Percentiles rank a stretch among this genome's conserved stretches.
Conservation (phyloP, 2,797 vertebrate species). For the Huso huso region DNA sequence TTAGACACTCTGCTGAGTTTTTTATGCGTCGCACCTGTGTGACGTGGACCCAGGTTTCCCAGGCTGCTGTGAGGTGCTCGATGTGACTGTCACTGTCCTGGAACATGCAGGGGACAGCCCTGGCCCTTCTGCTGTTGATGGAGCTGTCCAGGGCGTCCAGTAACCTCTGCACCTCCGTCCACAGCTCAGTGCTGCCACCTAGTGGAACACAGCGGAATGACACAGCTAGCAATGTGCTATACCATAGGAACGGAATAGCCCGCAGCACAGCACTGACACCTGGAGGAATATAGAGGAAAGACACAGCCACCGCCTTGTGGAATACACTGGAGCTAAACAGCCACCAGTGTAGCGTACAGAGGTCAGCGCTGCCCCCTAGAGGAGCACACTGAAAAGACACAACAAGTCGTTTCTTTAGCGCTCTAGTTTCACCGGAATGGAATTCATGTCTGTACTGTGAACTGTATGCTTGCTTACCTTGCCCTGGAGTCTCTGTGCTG, state of each 20-base stretch:
- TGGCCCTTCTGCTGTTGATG: slow-evolving; percentile 56
- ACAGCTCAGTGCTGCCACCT: slow-evolving; percentile 50
- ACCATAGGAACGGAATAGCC: not conserved
- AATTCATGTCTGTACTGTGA: too few species aligned
- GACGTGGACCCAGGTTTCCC: slow-evolving; percentile 44
- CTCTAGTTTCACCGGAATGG: too few species aligned
- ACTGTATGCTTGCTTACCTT: slow-evolving; percentile 27
- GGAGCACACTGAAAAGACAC: not conserved
- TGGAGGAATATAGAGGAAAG: not conserved
- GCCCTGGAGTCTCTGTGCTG: slow-evolving; percentile 2
- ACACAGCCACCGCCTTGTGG: too few species aligned
- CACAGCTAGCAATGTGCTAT: not conserved
- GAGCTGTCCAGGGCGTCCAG: slow-evolving; percentile 73
- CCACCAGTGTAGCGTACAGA: too few species aligned
- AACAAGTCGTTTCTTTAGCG: too few species aligned
- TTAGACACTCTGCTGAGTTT: not conserved
- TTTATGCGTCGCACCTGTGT: slow-evolving; percentile 49
- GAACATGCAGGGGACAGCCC: slow-evolving; percentile 30
- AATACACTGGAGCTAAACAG: too few species aligned
- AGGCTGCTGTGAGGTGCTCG: slow-evolving; percentile 43
- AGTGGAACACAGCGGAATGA: slow-evolving; percentile 7
- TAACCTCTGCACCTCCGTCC: slow-evolving; percentile 61
- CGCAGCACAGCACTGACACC: not conserved
- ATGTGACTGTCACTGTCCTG: slow-evolving; percentile 37
- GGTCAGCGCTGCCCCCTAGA: not conserved